Evolutionary conservation across 2,113 vertebrate genomes (phyloP).

Genomic region (Bombycilla garrulus): DNA sequence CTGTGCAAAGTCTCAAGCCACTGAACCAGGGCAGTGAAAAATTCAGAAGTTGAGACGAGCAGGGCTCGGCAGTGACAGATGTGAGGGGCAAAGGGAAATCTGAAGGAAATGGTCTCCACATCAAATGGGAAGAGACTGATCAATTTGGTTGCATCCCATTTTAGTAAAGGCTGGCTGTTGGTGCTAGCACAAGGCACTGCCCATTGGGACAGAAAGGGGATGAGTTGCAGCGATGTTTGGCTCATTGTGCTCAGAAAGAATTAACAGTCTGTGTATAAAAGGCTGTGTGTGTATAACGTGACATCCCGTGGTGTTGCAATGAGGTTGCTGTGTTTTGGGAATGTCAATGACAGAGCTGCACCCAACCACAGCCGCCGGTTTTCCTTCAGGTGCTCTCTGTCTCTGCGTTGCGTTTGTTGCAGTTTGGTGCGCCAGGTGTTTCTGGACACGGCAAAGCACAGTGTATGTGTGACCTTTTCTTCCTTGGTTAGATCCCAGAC

Average conservation of each 20-base stretch:
- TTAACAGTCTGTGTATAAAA: background rate
- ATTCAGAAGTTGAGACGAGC: background rate
- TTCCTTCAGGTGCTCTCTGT: background rate
- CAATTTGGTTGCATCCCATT: background rate
- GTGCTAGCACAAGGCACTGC: background rate
- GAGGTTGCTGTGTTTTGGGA: background rate
- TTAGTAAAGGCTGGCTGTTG: background rate
- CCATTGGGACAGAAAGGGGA: background rate
- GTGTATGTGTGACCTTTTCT: background rate
- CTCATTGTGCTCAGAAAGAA: background rate
- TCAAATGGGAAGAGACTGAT: background rate
- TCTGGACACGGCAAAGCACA: background rate
- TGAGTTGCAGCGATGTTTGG: background rate
- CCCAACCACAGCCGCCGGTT: background rate
- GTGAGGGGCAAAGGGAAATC: background rate
- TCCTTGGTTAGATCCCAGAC: conserved; percentile 80
- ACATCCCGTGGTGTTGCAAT: background rate
- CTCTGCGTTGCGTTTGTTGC: background rate
- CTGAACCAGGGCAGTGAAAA: background rate
- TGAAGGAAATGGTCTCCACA: background rate
- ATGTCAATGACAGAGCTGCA: background rate
- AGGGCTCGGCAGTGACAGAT: background rate
- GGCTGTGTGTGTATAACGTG: background rate
- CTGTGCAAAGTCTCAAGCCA: background rate
- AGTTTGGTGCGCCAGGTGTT: background rate